Evolutionary conservation across 2,113 vertebrate species (phyloP).

Genomic region (Sarotherodon lohbergeri): DNA sequence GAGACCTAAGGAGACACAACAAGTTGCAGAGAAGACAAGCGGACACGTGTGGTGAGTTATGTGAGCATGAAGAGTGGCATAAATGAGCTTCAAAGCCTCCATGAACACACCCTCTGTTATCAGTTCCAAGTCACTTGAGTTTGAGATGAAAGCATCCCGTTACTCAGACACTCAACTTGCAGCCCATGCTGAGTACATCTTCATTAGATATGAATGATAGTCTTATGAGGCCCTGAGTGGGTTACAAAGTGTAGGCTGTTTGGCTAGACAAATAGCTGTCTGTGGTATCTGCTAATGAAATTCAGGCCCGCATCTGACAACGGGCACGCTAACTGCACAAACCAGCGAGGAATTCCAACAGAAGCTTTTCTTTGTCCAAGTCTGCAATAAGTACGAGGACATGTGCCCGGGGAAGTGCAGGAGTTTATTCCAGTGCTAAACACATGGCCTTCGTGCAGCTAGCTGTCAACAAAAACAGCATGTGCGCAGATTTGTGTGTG

Average conservation of each 20-base stretch:
- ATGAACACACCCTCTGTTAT: not conserved
- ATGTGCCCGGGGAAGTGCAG: not conserved
- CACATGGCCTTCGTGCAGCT: not conserved
- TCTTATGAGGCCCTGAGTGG: constrained; percentile 13
- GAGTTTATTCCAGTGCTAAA: not conserved
- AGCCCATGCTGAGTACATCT: constrained; percentile 16
- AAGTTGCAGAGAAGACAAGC: not conserved
- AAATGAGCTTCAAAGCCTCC: not conserved
- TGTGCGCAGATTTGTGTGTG: not conserved
- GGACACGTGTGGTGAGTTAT: not conserved
- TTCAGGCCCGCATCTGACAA: not conserved
- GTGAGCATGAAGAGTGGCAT: not conserved
- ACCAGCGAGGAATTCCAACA: not conserved
- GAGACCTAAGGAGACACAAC: constrained; percentile 70
- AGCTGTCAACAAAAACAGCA: not conserved
- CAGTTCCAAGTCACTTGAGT: not conserved
- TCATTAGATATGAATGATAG: not conserved
- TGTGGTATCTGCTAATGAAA: constrained; percentile 13
- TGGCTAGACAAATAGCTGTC: not conserved
- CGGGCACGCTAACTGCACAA: not conserved
- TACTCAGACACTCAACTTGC: not conserved
- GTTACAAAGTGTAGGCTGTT: not conserved
- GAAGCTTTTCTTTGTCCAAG: not conserved
- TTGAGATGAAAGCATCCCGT: constrained; percentile 13
- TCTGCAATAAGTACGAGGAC: not conserved